Evolutionary conservation across 2,113 vertebrate species (phyloP).

Genomic region (Ciconia stormi): DNA sequence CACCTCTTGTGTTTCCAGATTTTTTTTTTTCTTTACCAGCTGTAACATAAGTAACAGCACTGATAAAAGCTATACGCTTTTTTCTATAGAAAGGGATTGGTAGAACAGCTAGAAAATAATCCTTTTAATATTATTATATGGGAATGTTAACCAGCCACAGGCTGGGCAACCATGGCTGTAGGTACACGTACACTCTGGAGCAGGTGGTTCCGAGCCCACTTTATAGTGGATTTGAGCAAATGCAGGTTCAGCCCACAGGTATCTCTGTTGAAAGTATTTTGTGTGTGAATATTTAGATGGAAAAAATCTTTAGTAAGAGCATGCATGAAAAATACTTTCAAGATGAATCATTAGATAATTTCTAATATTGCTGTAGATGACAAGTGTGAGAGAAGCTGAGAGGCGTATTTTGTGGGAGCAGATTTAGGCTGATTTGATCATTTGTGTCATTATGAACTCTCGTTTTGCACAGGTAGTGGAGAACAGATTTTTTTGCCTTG

Average conservation of each 20-base stretch:
- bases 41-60: background rate
- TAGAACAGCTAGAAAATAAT: background rate
- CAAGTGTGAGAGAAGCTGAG: background rate
- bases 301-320: background rate
- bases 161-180: background rate
- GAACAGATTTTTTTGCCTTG: background rate
- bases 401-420: background rate
- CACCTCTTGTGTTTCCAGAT: background rate
- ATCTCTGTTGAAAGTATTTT: background rate
- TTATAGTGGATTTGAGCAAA: background rate
- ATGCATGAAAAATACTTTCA: background rate
- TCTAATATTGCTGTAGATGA: slow-evolving; percentile 7
- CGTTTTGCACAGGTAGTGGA: background rate
- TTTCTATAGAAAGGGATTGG: background rate
- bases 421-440: background rate
- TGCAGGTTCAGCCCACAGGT: background rate
- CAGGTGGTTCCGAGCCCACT: background rate
- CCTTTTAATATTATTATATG: background rate
- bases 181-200: rapidly evolving
- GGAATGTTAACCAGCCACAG: background rate
- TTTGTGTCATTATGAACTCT: background rate
- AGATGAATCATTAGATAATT: slow-evolving; percentile 6
- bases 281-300: background rate
- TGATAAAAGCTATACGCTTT: background rate
- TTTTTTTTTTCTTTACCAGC: background rate